Conservation (phyloP, 2,797 vertebrate genomes). For the Myotis vivesi region DNA sequence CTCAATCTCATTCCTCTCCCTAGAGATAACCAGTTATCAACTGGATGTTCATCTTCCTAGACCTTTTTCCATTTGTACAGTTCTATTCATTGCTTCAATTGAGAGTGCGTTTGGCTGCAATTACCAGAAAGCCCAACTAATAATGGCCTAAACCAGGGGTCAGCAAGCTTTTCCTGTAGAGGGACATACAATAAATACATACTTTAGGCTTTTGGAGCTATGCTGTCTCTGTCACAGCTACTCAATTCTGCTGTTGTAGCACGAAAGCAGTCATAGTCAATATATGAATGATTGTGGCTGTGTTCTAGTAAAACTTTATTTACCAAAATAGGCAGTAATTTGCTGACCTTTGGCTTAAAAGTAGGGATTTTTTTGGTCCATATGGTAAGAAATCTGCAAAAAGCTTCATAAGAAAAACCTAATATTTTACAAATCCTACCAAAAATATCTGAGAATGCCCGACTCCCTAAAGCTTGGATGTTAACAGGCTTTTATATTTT, state of each 20-base stretch:
- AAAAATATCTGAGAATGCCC: neutral
- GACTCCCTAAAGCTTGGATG: neutral
- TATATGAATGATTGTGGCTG: neutral
- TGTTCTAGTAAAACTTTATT: slow-evolving; percentile 13
- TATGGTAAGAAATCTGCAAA: neutral
- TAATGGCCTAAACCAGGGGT: neutral
- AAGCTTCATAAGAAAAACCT: neutral
- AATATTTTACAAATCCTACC: neutral
- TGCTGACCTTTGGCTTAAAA: neutral
- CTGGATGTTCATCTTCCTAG: neutral
- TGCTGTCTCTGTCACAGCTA: neutral
- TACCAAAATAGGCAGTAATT: neutral
- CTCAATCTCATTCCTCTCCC: neutral
- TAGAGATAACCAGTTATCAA: neutral
- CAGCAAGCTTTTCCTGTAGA: neutral
- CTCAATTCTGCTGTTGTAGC: neutral
- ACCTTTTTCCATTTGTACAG: neutral
- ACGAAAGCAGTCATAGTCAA: neutral
- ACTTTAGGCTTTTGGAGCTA: neutral
- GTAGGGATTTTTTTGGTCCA: neutral
- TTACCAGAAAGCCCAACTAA: slow-evolving; percentile 7
- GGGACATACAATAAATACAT: neutral
- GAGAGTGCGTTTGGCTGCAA: neutral
- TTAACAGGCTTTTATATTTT: neutral
- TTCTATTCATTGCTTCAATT: neutral